Conservation (phyloP, 2,113 vertebrate genomes). For the Erythrocebus patas region DNA sequence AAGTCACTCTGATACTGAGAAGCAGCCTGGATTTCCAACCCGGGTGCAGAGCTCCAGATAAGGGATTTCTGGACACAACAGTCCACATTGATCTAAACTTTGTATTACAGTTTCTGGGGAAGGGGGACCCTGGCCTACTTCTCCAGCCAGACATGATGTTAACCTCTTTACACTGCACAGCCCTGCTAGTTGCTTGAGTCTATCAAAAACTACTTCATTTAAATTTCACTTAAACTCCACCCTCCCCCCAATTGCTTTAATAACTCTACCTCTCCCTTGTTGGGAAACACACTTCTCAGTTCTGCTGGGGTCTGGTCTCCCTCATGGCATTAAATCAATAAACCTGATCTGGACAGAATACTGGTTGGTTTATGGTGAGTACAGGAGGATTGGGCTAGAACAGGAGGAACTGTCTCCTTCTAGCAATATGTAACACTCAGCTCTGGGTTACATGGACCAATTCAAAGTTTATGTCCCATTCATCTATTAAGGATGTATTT, state of each 20-base stretch:
- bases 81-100: not conserved
- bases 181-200: not conserved
- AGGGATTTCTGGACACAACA: not conserved
- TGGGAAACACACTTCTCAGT: not conserved
- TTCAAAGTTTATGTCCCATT: not conserved
- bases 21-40: not conserved
- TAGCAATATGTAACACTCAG: fast-evolving
- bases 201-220: not conserved
- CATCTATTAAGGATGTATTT: not conserved
- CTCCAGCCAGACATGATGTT: not conserved
- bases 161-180: not conserved
- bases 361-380: not conserved
- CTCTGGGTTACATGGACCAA: not conserved
- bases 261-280: not conserved
- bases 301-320: not conserved
- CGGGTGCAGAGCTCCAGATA: not conserved
- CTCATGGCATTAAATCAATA: not conserved
- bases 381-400: not conserved
- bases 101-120: not conserved
- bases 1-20: not conserved
- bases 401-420: not conserved
- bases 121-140: not conserved
- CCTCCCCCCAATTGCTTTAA: not conserved
- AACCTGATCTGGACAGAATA: too few relatives aligned
- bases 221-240: not conserved